Evolutionary conservation across 2,113 vertebrate genomes (phyloP).

Genomic region (Gnathochromis pfefferi): DNA sequence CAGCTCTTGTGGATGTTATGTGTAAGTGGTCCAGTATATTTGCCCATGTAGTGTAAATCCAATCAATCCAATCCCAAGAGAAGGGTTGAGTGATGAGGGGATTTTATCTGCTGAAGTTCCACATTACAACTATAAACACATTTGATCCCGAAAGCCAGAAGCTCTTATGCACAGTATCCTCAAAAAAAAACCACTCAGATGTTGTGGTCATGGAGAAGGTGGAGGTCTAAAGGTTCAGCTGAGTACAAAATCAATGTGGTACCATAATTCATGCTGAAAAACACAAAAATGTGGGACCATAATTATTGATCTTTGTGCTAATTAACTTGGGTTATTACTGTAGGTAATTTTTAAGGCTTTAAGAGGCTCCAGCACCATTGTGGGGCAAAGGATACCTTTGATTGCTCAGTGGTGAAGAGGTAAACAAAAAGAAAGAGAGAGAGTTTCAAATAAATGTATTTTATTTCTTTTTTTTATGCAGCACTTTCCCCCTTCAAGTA

Average conservation of each 20-base stretch:
- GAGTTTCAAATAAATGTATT: background rate
- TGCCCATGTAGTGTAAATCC: background rate
- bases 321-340: background rate
- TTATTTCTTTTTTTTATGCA: background rate
- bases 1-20: background rate
- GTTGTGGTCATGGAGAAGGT: background rate
- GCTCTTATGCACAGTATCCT: background rate
- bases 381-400: background rate
- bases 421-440: background rate
- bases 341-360: background rate
- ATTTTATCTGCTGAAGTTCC: background rate
- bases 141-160: background rate
- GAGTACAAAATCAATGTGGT: background rate
- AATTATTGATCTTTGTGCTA: background rate
- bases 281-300: background rate
- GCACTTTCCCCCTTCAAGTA: accelerated
- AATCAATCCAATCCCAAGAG: background rate
- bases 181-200: background rate
- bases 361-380: background rate
- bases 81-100: background rate
- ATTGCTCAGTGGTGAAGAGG: too few relatives aligned
- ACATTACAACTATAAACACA: background rate
- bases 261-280: background rate
- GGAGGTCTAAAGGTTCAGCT: background rate
- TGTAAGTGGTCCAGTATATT: background rate